Evolutionary conservation across 53 echinoderm and acorn worm species (phyloP).

Genomic region (Glandiceps talaboti): DNA sequence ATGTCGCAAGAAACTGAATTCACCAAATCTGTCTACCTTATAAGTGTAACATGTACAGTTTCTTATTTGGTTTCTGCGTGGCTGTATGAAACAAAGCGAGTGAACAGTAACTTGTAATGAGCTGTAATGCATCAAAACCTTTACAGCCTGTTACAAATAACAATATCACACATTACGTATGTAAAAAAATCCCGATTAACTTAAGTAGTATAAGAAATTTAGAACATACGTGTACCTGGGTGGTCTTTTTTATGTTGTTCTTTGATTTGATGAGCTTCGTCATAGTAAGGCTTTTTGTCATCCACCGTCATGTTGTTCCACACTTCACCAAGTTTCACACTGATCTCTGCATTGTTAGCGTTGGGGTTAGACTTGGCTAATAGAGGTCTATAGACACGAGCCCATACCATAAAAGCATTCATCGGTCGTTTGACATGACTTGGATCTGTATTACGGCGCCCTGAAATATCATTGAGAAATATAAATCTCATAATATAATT

Average conservation of each 20-base stretch:
- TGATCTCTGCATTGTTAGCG: slow-evolving; percentile 71
- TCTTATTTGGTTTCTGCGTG: too few relatives aligned
- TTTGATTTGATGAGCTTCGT: slow-evolving; percentile 53
- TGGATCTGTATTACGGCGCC: slow-evolving; percentile 8
- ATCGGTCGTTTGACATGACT: slow-evolving; percentile 77
- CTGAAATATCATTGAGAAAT: too few relatives aligned
- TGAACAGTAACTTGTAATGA: too few relatives aligned
- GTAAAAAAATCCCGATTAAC: too few relatives aligned
- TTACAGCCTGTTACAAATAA: background rate
- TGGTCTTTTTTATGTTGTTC: slow-evolving; percentile 66
- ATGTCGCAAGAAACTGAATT: too few relatives aligned
- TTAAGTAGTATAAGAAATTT: too few relatives aligned
- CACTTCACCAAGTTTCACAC: slow-evolving; percentile 61
- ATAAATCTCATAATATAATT: too few relatives aligned
- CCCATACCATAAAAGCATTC: slow-evolving; percentile 99
- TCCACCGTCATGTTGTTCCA: slow-evolving; percentile 61
- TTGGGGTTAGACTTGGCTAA: slow-evolving; percentile 29
- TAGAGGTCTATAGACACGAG: slow-evolving; percentile 38
- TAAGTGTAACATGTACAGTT: too few relatives aligned
- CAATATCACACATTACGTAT: background rate
- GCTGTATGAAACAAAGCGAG: background rate
- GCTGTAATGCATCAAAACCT: background rate
- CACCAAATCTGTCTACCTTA: too few relatives aligned
- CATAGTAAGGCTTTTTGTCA: slow-evolving; percentile 64
- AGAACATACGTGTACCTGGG: slow-evolving; percentile 53